Evolutionary conservation across 2,797 vertebrate species (phyloP), one percentile per base, ranked within the genome.

Genomic region (Artibeus lituratus): DNA sequence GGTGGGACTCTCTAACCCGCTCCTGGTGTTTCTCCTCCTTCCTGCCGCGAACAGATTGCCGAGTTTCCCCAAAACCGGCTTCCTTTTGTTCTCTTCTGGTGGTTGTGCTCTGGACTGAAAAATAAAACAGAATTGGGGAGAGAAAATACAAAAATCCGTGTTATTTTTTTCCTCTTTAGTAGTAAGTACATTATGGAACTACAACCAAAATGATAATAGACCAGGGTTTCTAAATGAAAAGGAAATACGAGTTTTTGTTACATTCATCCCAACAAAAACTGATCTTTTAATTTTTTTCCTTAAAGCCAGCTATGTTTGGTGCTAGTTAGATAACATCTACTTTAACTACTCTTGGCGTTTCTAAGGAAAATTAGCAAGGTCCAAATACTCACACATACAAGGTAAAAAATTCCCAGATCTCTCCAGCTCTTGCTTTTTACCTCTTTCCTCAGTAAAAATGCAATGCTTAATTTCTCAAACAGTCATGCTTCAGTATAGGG

Each of bases 51-150:
- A 99, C 18, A 99, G 87, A 69, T 98, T 98, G 94, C 98, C 98
- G 95, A 99, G 98, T 94, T 98, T 98, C 77, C 98, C 98, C 97
- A 99, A 98, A 95, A 99, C 98, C 0, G 98, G 98, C 92, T 99
- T 99, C 96, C 97, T 98, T 97, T 94, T 98, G 94, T 78, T 98
- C 92, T 99, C 98, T 96, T 99, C 99, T 51, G 98, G 93, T 74
- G 98, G 96, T 44, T 98, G 98, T 62, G 98, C 98, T 84, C 98
- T 98, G 92, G 99, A 99, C 99, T 99, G 97, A 21, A 98, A 97
- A 97, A 97, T 49, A 89, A 97, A 98, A 93, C 22, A 92, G 69
- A 53, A 70, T 7, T 78, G 69, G 94, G 93, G 65, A 96, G 12
- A 96, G 35, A 96, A 94, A 72, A 59, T 78, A 10, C 95, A 67